Base-by-base conservation (phyloP, 2,113 vertebrate species). In the Phylloscopus trochilus region DNA sequence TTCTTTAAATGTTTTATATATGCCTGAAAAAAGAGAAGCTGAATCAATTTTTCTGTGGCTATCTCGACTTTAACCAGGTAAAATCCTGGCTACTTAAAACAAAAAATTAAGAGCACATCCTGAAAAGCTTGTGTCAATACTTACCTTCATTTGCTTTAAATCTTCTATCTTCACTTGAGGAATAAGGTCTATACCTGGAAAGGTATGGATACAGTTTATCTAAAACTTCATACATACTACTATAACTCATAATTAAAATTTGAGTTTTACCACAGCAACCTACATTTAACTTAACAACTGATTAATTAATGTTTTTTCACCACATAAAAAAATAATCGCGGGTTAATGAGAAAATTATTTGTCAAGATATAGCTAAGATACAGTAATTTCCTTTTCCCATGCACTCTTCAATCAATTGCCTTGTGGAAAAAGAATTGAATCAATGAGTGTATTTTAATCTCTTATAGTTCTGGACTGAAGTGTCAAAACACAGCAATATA, bases 71-170 rank as follows among this genome's bases (percentile, higher is more conserved):
- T 10, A 74, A 47, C 41, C 74, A 94, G 60, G 66, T 9, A 90
- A 94, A 90, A 87, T 49, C 58, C 64, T 80, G 30, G 47, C 46
- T 74, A 43, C 49, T 68, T 52, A 31, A 59, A 92, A 51, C 27
- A 89, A 90, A 52, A 66, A n/a, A 41, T 37, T 10, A 87, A 51
- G 33, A 79, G 19, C 47, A 85, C 9, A 59, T 41, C 23, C 79
- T 68, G 28, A 64, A 91, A 93, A 95, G 44, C 10, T 69, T 69
- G 15, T 49, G 47, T 76, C 52, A 68, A 69, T 63, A 56, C 82
- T 98, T 96, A 99, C 99, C 98, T 99, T 99, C 99, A 99, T 99
- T 95, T 99, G 99, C 96, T 99, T 99, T 88, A 99, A 97, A 94
- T 99, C 99, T 93, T 99, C 99, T 96, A 99, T 99, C 96, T 98